Conservation (phyloP, 2,888 invertebrate genomes). For the Drosophila diplacantha region DNA sequence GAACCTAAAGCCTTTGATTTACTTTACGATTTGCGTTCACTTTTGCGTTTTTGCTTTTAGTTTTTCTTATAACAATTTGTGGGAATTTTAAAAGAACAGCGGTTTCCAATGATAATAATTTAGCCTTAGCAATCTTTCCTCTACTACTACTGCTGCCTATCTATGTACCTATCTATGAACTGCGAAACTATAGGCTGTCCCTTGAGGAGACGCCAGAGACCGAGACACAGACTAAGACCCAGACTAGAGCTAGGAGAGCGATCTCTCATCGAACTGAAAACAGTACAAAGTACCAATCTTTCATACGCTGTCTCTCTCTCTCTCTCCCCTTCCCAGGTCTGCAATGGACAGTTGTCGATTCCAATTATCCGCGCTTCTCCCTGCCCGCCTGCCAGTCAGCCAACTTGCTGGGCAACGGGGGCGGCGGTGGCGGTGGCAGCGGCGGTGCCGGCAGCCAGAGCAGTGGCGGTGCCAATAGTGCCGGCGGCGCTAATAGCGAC, state of each 20-base stretch:
- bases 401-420: constrained; percentile 78
- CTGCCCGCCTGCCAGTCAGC: constrained; percentile 82
- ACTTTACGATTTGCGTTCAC: constrained; percentile 34
- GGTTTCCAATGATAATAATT: constrained; percentile 64
- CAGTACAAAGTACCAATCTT: constrained; percentile 66
- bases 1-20: constrained; percentile 29
- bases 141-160: constrained; percentile 40
- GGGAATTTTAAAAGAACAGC: constrained; percentile 41
- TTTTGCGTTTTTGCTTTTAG: constrained; percentile 29
- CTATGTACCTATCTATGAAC: constrained; percentile 35
- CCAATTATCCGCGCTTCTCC: constrained; percentile 86
- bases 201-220: constrained; percentile 24
- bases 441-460: constrained; percentile 75
- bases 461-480: constrained; percentile 68
- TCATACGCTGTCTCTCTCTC: constrained; percentile 75
- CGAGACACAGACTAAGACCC: constrained; percentile 14
- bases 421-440: constrained; percentile 69
- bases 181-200: constrained; percentile 22
- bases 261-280: constrained; percentile 42
- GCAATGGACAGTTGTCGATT: constrained; percentile 92
- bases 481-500: constrained; percentile 61
- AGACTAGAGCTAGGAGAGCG: constrained; percentile 45
- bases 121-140: constrained; percentile 70
- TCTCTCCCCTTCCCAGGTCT: constrained; percentile 85
- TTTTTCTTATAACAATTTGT: constrained; percentile 9